Evolutionary conservation across 2,113 vertebrate genomes (phyloP), one percentile per base, ranked within the genome.

Genomic region (Nesogale talazaci): DNA sequence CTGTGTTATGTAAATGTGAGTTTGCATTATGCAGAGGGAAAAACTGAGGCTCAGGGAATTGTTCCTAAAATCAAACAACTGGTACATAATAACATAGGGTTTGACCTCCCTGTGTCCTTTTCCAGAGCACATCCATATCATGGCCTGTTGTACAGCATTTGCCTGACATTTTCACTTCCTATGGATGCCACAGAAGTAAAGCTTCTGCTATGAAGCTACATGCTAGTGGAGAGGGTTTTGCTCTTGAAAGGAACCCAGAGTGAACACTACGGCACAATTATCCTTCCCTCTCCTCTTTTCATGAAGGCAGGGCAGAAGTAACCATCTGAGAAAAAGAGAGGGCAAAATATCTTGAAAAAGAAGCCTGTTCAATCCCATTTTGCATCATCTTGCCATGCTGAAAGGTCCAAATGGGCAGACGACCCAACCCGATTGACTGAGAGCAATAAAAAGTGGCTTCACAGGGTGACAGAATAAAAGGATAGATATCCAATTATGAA

Each of bases 41-140:
- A 85, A 93, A 84, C n/a, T 88, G 79, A 91, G n/a, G 31, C 38
- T 31, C 34, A 65, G 46, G 78, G 29, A 94, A 65, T 2, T 31
- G 3, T 82, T 16, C 78, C 42, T 59, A 67, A 67, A 8, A 61
- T 69, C 16, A 94, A 42, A 69, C 29, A 34, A 52, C 63, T 82
- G 77, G 89, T 85, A 46, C 17, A 65, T 67, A 69, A 20, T 10
- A 78, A 31, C 15, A 38, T 2, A 79, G 7, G 29, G 10, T 40
- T 72, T 89, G 36, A 42, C 78, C 52, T 91, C 83, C 52, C 42
- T 4, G 0, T 9, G 2, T 34, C 40, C 15, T 38, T 29, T 57
- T 89, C 14, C 17, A 78, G 78, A 75, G 52, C 16, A 74, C 1
- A 59, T 40, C 46, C 1, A 90, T 40, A 65, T 31, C 5, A 34